A percentile compares a stretch with the other conserved stretches of the same genome.
phyloP scores from a whole-genome alignment of 1,140 invertebrate species.

The Ceratina australensis region DNA sequence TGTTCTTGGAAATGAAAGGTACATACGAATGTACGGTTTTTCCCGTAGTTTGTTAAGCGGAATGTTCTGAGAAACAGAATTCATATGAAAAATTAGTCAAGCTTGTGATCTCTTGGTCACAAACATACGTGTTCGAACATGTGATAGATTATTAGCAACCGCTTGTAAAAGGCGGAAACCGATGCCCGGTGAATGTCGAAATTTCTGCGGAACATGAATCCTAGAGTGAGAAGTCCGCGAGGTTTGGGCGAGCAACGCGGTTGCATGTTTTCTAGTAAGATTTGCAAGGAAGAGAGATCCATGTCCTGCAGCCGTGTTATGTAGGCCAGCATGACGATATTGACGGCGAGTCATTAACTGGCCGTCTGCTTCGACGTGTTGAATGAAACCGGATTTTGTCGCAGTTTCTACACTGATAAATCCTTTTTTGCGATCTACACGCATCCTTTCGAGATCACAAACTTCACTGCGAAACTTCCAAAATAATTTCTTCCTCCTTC shows the following conservation, averaged over 20 bases:
- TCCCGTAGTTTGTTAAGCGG: no score
- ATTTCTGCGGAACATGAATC: not conserved
- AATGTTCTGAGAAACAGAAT: no score
- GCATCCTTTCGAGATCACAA: not conserved
- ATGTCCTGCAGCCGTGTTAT: conserved; percentile 1
- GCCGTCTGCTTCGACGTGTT: not conserved
- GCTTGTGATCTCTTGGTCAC: no score
- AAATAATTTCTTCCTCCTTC: not conserved
- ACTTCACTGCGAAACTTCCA: not conserved
- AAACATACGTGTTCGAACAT: no score
- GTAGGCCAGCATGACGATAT: conserved; percentile 25
- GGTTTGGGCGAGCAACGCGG: not conserved
- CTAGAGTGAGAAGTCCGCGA: not conserved
- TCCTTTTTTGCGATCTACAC: not conserved
- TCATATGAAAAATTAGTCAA: no score
- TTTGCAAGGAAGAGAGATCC: conserved; percentile 20
- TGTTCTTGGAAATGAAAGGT: no score
- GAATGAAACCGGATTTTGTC: conserved; percentile 27
- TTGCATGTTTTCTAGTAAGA: not conserved
- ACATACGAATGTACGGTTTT: no score
- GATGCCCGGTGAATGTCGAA: not conserved
- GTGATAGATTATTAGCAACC: not conserved
- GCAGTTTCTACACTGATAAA: not conserved
- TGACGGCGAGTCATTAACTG: conserved; percentile 16
- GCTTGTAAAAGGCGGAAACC: not conserved